phyloP scores from a whole-genome alignment of 1,140 invertebrate species.

The Papilio aristodemus region DNA sequence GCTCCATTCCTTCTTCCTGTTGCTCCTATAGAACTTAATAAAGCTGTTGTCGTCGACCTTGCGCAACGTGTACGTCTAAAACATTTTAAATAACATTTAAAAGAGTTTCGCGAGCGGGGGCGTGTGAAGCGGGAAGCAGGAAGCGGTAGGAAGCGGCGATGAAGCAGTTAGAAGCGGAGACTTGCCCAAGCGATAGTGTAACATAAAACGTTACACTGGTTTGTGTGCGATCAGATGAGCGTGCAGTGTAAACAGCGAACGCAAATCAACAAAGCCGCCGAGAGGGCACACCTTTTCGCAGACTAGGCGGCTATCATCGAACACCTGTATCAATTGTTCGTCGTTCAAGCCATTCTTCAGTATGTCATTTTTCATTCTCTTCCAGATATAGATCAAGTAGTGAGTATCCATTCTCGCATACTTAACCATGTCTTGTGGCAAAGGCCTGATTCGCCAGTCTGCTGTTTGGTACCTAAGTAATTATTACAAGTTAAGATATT shows the following conservation, averaged over 20 bases:
- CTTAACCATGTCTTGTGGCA: conserved; percentile 89
- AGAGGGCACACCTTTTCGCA: conserved; percentile 50
- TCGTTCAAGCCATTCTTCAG: conserved; percentile 35
- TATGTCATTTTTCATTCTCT: conserved; percentile 89
- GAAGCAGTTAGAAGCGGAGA: too few relatives aligned
- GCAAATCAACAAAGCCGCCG: too few relatives aligned
- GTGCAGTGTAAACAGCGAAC: too few relatives aligned
- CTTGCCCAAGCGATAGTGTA: too few relatives aligned
- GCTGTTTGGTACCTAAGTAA: conserved; percentile 89
- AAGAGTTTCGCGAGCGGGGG: too few relatives aligned
- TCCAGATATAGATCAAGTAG: conserved; percentile 96
- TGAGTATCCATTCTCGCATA: conserved; percentile 98
- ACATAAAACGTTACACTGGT: too few relatives aligned
- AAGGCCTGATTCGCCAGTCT: conserved; percentile 97
- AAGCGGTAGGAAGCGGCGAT: too few relatives aligned
- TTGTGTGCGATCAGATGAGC: too few relatives aligned
- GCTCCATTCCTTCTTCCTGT: too few relatives aligned
- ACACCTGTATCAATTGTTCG: conserved; percentile 44
- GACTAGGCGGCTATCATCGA: conserved; percentile 47
- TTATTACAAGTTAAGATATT: background rate
- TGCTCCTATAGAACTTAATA: too few relatives aligned
- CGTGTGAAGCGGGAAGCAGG: too few relatives aligned
- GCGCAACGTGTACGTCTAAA: conserved; percentile 93
- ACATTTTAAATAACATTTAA: too few relatives aligned
- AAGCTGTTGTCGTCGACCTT: conserved; percentile 86